Evolutionary conservation across 2,888 invertebrate species (phyloP).

Genomic region (Ethmia dodecea): DNA sequence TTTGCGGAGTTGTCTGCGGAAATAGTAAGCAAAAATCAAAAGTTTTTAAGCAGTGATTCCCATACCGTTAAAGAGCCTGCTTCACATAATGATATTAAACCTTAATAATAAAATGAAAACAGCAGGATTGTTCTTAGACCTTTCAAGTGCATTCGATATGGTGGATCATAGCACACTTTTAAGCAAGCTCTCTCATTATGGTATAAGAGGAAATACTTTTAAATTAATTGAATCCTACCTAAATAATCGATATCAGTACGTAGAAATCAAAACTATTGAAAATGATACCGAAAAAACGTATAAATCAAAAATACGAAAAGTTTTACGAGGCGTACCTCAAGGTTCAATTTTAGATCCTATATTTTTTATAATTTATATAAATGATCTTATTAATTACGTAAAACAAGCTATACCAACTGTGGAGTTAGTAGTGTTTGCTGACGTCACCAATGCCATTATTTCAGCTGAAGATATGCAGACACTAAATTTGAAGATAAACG

Average conservation of each 20-base stretch:
- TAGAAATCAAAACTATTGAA: background rate
- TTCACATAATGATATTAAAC: too few relatives aligned
- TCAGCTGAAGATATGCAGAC: background rate
- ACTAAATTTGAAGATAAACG: too few relatives aligned
- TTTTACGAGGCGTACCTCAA: background rate
- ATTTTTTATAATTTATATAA: background rate
- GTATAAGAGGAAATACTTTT: background rate
- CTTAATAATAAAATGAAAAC: background rate
- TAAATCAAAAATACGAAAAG: background rate
- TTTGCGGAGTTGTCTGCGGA: slow-evolving; percentile 81
- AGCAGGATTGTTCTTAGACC: too few relatives aligned
- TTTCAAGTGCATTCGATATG: too few relatives aligned
- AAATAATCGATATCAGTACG: background rate
- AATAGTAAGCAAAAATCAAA: too few relatives aligned
- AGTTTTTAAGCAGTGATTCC: too few relatives aligned
- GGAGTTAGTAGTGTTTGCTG: background rate
- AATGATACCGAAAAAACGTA: background rate
- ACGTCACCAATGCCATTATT: background rate
- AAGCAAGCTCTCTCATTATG: too few relatives aligned
- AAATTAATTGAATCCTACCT: background rate
- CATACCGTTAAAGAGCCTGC: too few relatives aligned
- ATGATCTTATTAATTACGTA: background rate
- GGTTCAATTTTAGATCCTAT: background rate
- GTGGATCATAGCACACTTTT: too few relatives aligned
- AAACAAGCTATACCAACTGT: background rate